These are phyloP conservation scores for Drosophila kambysellisi DNA, from an alignment of 2,888 invertebrate species.

Conservation along the genomic window DNA sequence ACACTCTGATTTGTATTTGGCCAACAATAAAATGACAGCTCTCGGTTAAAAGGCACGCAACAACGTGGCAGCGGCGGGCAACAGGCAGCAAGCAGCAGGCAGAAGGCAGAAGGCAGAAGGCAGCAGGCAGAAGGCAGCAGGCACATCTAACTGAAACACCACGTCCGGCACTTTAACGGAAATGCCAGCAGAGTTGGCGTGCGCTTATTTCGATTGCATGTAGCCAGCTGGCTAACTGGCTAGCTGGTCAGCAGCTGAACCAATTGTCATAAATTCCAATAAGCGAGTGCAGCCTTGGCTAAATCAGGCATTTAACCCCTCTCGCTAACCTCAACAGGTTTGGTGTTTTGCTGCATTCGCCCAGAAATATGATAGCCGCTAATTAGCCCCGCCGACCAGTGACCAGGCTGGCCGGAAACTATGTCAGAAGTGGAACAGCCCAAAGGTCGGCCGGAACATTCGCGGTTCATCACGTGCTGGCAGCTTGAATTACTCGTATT, in stretches of 20 bases:
- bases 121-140: no score
- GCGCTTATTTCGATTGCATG: conserved; percentile 70
- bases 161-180: conserved; percentile 54
- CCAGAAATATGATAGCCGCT: conserved; percentile 75
- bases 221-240: conserved; percentile 7
- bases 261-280: conserved; percentile 67
- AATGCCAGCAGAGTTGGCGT: conserved; percentile 68
- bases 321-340: conserved; percentile 60
- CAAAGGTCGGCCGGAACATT: conserved; percentile 11
- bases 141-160: conserved; percentile 26
- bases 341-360: conserved; percentile 38
- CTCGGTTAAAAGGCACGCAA: conserved; percentile 76
- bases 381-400: conserved; percentile 56
- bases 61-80: conserved; percentile 21
- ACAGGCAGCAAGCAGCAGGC: conserved; percentile 7
- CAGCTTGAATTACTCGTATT: background rate
- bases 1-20: conserved; percentile 80
- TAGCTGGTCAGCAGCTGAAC: conserved; percentile 1
- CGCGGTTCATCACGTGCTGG: conserved; percentile 27
- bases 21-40: conserved; percentile 80
- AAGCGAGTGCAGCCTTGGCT: conserved; percentile 57
- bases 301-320: no score
- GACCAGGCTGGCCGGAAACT: conserved; percentile 31
- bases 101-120: background rate
- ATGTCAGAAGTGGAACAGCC: conserved; percentile 13